Conservation (phyloP, 2,888 invertebrate genomes). For the Diaperis boleti region DNA sequence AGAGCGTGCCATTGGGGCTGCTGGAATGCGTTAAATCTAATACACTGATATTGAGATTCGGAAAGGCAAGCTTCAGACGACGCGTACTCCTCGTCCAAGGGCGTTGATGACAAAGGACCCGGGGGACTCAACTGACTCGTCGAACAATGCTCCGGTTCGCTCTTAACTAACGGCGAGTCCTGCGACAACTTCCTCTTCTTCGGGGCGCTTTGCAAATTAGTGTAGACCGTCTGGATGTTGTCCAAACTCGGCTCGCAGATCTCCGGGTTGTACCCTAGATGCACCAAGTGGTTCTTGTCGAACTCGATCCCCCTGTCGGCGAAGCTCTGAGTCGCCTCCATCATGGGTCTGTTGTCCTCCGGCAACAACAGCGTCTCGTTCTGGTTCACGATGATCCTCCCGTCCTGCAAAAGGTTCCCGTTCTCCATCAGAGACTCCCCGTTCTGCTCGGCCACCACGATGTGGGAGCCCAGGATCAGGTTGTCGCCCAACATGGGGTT, state of each 20-base stretch:
- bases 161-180: constrained; percentile 80
- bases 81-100: constrained; percentile 64
- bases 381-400: constrained; percentile 38
- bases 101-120: constrained; percentile 56
- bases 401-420: constrained; percentile 44
- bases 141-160: constrained; percentile 73
- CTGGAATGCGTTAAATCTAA: constrained; percentile 89
- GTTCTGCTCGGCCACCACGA: constrained; percentile 60
- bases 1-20: constrained; percentile 86
- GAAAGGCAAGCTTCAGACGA: constrained; percentile 64
- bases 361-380: constrained; percentile 46
- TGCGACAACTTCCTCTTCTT: constrained; percentile 85
- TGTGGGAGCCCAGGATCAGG: constrained; percentile 63
- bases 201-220: constrained; percentile 62
- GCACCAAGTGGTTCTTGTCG: constrained; percentile 54
- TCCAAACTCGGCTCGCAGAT: constrained; percentile 54
- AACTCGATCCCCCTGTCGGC: constrained; percentile 52
- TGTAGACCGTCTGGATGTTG: constrained; percentile 63
- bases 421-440: constrained; percentile 58
- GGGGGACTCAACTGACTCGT: constrained; percentile 63
- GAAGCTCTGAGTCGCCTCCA: constrained; percentile 53
- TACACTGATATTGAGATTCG: constrained; percentile 82
- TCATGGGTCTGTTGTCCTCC: constrained; percentile 54
- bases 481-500: constrained; percentile 62
- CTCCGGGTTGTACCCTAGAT: constrained; percentile 56